These are phyloP conservation scores for Trachythela sp. DNA, from an alignment of 64 coral and sea anemone species.

Conservation along the genomic window DNA sequence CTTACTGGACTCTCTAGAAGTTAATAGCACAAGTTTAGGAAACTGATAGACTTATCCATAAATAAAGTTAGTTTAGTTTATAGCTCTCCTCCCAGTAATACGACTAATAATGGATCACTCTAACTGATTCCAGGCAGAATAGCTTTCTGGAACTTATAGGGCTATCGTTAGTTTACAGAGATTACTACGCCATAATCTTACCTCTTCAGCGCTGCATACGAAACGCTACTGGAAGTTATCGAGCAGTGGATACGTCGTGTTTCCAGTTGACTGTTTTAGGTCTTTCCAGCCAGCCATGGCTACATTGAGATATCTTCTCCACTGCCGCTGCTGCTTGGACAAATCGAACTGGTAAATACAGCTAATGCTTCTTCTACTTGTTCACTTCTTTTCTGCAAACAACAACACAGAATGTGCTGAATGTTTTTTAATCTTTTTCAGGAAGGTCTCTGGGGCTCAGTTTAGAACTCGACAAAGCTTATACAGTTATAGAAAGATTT, in stretches of 20 bases:
- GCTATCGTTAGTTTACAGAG: not conserved
- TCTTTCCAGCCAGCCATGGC: slow-evolving; percentile 94
- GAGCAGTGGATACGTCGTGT: slow-evolving; percentile 74
- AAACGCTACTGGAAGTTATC: slow-evolving; percentile 94
- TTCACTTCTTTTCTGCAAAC: slow-evolving; percentile 15
- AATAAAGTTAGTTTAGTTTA: no score
- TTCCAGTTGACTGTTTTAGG: slow-evolving; percentile 73
- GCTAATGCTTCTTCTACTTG: slow-evolving; percentile 32
- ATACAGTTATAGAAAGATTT: no score
- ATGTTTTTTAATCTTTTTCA: not conserved
- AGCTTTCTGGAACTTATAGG: no score
- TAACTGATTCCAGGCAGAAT: no score
- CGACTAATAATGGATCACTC: no score
- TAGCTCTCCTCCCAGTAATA: no score
- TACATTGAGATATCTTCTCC: not conserved
- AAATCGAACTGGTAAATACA: slow-evolving; percentile 5
- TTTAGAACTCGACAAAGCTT: no score
- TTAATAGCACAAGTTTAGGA: no score
- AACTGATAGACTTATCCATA: no score
- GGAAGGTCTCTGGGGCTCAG: no score
- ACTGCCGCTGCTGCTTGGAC: not conserved
- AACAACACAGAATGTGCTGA: not conserved
- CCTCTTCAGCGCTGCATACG: slow-evolving; percentile 80
- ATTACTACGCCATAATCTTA: slow-evolving; percentile 14
- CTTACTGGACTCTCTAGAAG: no score